Evolutionary conservation across 2,888 invertebrate genomes (phyloP).

Genomic region (Tipula vernalis): DNA sequence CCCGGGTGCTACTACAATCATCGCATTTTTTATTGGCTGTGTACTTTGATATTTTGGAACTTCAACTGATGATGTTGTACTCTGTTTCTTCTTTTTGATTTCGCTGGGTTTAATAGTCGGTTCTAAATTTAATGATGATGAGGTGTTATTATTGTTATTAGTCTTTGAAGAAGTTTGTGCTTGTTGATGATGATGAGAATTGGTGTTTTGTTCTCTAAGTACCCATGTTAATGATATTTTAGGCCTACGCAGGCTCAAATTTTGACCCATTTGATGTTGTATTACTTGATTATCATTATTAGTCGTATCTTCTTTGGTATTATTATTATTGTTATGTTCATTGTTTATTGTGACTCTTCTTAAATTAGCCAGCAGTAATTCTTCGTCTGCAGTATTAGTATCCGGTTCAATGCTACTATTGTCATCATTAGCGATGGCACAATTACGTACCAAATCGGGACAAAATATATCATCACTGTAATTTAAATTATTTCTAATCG

Average conservation of each 20-base stretch:
- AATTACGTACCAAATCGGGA: constrained; percentile 8
- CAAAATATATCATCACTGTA: background rate
- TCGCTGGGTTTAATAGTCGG: constrained; percentile 10
- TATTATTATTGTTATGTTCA: background rate
- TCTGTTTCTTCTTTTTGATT: constrained; percentile 11
- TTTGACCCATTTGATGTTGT: constrained; percentile 37
- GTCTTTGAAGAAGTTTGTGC: constrained; percentile 14
- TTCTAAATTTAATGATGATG: constrained; percentile 23
- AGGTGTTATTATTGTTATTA: constrained; percentile 19
- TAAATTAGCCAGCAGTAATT: background rate
- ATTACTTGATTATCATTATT: background rate
- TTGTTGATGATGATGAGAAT: constrained; percentile 25
- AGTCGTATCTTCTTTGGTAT: constrained; percentile 7
- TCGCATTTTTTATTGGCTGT: background rate
- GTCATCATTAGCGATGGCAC: background rate
- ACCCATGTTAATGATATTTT: constrained; percentile 68
- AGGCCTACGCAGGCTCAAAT: constrained; percentile 41
- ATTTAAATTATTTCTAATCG: background rate
- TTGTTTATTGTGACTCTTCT: background rate
- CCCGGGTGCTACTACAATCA: background rate
- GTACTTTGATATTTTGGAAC: background rate
- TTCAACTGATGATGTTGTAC: background rate
- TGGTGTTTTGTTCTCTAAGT: constrained; percentile 42
- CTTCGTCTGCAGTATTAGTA: background rate
- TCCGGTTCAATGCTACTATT: background rate